Base-by-base conservation (phyloP, 1,140 invertebrate genomes). In the Octopus bimaculoides region DNA sequence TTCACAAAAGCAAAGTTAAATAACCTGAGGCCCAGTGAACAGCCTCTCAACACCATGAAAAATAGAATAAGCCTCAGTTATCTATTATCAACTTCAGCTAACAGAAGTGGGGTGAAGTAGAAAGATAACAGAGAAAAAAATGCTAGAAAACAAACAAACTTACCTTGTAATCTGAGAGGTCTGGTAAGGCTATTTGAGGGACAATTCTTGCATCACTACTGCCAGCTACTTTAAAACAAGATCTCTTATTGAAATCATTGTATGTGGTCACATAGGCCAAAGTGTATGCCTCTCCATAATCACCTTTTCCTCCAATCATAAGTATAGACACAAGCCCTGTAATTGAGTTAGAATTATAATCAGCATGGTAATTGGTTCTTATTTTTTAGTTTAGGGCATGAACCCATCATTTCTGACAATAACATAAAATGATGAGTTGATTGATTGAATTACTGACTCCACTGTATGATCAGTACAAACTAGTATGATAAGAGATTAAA, bases 221-320 rank as follows among this genome's bases (percentile, higher is more conserved):
- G 14, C 96, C 96, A 89, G 97, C 95, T 0, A 96, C 93, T 91
- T 95, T 93, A 54, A 98, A 93, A 87, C 97, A 98, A 12, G 93
- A 95, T 53, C 93, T 87, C 80, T 93, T 89, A 89, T 97, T 97
- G 4, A 91, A 79, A 66, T 92, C 91, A 14, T 78, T 79, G 75
- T 96, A 94, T 1, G 94, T 96, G 0, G 96, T 96, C 80, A 97
- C 91, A 5, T 95, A 96, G 1, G 95, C 95, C 69, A 98, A 90
- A 92, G 98, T 97, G 41, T 96, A 91, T 82, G 93, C 93, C 0
- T 92, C 92, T 5, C 96, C 96, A 90, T 92, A 95, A 5, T 90
- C 80, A 17, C 92, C 93, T n/a, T 91, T 84, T 4, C 91, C 88
- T 17, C 92, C 93, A 54, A 92, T 86, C 89, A 97, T 96, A 87